phyloP scores from a whole-genome alignment of 2,888 invertebrate species.

The Gortyna flavago region DNA sequence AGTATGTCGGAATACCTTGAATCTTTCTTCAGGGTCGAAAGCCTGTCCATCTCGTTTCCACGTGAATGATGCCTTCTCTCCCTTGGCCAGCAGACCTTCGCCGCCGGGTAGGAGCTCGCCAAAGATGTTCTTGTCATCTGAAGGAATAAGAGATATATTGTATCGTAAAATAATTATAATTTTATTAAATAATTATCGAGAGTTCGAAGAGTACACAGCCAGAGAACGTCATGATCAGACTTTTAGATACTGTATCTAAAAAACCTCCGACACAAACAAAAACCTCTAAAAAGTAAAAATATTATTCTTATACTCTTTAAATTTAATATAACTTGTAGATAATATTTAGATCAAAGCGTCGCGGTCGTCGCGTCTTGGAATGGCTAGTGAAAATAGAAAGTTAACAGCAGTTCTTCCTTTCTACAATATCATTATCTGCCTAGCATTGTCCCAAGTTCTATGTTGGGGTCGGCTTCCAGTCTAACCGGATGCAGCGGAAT shows the following conservation, averaged over 20 bases:
- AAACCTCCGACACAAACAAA: background rate
- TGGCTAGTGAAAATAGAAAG: background rate
- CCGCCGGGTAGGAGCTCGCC: constrained; percentile 93
- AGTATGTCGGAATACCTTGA: constrained; percentile 89
- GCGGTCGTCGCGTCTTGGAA: background rate
- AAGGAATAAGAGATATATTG: constrained; percentile 9
- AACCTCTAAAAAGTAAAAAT: background rate
- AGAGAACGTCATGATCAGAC: background rate
- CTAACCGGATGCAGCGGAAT: too few relatives aligned
- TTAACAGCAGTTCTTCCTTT: background rate
- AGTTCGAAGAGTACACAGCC: background rate
- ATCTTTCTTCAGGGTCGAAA: constrained; percentile 97
- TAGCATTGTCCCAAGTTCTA: too few relatives aligned
- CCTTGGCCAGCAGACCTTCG: constrained; percentile 92
- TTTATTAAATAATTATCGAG: background rate
- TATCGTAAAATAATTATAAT: background rate
- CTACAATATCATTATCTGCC: too few relatives aligned
- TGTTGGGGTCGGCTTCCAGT: too few relatives aligned
- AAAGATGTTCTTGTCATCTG: constrained; percentile 95
- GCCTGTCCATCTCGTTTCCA: constrained; percentile 96
- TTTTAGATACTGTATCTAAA: background rate
- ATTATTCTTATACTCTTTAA: too few relatives aligned
- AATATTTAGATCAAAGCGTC: background rate
- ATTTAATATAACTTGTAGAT: background rate
- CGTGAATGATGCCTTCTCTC: constrained; percentile 93